Base-by-base conservation (phyloP, 2,888 invertebrate genomes). In the Odontocolon sp. region DNA sequence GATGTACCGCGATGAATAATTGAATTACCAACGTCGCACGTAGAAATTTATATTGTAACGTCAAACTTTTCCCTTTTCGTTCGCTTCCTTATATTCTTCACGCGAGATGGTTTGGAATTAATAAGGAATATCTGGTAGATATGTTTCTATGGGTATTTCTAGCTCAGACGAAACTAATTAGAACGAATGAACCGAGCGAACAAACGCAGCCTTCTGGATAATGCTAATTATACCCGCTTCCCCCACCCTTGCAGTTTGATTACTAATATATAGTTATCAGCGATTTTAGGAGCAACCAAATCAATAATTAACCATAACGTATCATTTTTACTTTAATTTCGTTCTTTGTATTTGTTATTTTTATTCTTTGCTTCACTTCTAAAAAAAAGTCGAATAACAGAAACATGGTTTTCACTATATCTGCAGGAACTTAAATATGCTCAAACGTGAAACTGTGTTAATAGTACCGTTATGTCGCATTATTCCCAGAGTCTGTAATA, bases 121-220 rank as follows among this genome's bases (percentile, higher is more conserved):
- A 59, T 52, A 21, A 38, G 36, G 23, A 23, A 36, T 56, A 26
- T 54, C 31, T 54, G 26, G 23, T 14, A 50, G 33, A 38, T 50
- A 33, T 42, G 33, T 38, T 31, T 52, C 40, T 23, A 11, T 31
- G 42, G 36, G 28, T 54, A 52, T 23, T 6, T 16, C 52, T 52
- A 52, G 64, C 52, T 70, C 64, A 54, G 45, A 42, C 36, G 21
- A 47, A 54, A 54, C 36, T 66, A 70, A 76, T 70, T 76, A 75
- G 66, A 70, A 70, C 66, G 59, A 70, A 63, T 45, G 63, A 63
- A 45, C 45, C 71, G 45, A 47, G 40, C 63, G 50, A 42, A 54
- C 40, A 47, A 33, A 31, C 50, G 9, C 33, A 50, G 36, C 50
- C 42, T 16, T 26, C 31, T 52, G 52, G 42, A 42, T 70, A 70